A percentile compares a stretch with the other conserved stretches of the same genome.
Evolutionary conservation across 2,113 vertebrate genomes (phyloP).

Genomic region (Chionomys nivalis): DNA sequence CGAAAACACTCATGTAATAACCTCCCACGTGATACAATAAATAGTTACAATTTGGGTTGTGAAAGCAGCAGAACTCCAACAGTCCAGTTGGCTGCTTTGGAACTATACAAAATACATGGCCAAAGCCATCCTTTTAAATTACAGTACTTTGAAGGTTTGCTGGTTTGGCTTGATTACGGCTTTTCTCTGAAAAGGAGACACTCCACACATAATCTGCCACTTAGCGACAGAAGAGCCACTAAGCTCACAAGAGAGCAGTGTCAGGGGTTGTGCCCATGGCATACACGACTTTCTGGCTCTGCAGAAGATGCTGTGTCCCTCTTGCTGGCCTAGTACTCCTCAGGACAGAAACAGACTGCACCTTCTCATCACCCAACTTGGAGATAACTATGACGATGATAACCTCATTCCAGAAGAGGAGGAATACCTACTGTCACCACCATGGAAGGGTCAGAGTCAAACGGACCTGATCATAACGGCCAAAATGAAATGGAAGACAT

Average conservation of each 20-base stretch:
- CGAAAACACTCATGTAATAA: conserved; percentile 16
- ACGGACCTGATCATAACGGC: background rate
- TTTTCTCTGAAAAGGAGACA: conserved; percentile 54
- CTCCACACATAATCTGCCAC: conserved; percentile 39
- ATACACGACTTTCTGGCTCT: background rate
- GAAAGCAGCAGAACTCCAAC: conserved; percentile 29
- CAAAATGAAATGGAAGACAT: background rate
- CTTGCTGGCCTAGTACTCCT: background rate
- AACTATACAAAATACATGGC: conserved; percentile 58
- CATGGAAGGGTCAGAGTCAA: conserved; percentile 11
- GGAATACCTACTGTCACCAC: background rate
- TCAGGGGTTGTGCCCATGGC: background rate
- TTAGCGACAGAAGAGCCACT: conserved; percentile 33
- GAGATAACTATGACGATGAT: conserved; percentile 7
- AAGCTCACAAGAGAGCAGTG: background rate
- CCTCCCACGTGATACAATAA: conserved; percentile 7
- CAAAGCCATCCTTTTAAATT: conserved; percentile 40
- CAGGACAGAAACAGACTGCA: background rate
- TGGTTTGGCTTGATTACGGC: conserved; percentile 61
- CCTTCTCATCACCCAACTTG: background rate
- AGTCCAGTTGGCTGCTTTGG: conserved; percentile 49
- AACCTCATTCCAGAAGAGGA: background rate
- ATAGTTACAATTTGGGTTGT: conserved; percentile 16
- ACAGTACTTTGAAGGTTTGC: conserved; percentile 29
- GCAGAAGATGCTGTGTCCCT: background rate